Percentiles rank a stretch among this genome's conserved stretches.
These are phyloP conservation scores for Scaptomyza cyrtandrae DNA, from an alignment of 2,888 invertebrate genomes.

Conservation along the genomic window DNA sequence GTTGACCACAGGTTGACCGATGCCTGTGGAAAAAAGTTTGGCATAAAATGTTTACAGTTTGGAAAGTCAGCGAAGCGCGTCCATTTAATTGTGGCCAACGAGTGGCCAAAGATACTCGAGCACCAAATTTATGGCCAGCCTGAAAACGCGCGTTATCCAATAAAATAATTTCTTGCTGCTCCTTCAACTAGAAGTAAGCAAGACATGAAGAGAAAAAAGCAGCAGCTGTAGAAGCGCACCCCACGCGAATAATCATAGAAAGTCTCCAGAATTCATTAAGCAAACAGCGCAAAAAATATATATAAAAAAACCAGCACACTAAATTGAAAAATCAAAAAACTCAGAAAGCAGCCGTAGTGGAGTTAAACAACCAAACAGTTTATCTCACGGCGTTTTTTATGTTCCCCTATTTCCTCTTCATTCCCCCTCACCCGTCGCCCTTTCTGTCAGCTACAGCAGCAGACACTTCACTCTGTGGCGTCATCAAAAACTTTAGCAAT, in stretches of 20 bases:
- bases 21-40: conserved; percentile 43
- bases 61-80: conserved; percentile 70
- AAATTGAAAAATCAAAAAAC: conserved; percentile 24
- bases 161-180: conserved; percentile 69
- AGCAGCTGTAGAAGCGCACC: conserved; percentile 19
- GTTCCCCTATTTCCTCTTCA: conserved; percentile 18
- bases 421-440: not conserved
- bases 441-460: not conserved
- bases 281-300: conserved; percentile 26
- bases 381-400: conserved; percentile 67
- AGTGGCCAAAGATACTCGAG: conserved; percentile 65
- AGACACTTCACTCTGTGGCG: conserved; percentile 38
- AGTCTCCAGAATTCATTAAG: conserved; percentile 65
- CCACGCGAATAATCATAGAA: conserved; percentile 50
- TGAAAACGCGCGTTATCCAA: conserved; percentile 77
- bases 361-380: conserved; percentile 46
- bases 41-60: conserved; percentile 75
- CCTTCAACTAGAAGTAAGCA: conserved; percentile 22
- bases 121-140: conserved; percentile 73
- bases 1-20: conserved; percentile 13
- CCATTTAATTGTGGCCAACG: conserved; percentile 74
- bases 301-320: conserved; percentile 18
- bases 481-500: conserved; percentile 58
- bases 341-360: conserved; percentile 14
- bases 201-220: conserved; percentile 1